phyloP scores from a whole-genome alignment of 2,888 invertebrate genomes.

The Gasteruption jaculator region DNA sequence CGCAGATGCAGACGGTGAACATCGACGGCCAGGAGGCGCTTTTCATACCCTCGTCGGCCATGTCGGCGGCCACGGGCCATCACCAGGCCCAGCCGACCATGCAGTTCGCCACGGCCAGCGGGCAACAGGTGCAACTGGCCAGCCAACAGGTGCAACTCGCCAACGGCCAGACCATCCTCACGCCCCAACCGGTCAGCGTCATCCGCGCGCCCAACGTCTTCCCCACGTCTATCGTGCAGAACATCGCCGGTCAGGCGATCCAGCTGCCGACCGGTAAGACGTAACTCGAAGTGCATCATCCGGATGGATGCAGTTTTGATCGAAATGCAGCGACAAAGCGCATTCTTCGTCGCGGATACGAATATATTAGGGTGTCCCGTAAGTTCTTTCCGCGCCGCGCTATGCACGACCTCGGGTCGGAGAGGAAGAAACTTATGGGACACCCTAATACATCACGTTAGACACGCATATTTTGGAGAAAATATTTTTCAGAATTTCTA shows the following conservation, averaged over 20 bases:
- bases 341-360: no score
- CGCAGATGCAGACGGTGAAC: constrained; percentile 85
- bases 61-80: constrained; percentile 53
- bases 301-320: neutral
- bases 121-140: constrained; percentile 47
- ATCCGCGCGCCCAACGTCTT: constrained; percentile 68
- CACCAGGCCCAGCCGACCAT: constrained; percentile 49
- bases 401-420: no score
- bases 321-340: no score
- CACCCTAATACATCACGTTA: neutral
- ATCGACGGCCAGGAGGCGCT: constrained; percentile 91
- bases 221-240: constrained; percentile 68
- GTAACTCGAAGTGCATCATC: neutral
- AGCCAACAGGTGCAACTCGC: constrained; percentile 51
- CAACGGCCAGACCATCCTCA: constrained; percentile 52
- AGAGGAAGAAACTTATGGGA: no score
- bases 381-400: no score
- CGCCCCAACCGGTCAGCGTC: constrained; percentile 54
- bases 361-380: no score
- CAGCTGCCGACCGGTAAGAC: constrained; percentile 62
- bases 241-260: constrained; percentile 62
- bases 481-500: no score
- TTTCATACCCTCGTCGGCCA: constrained; percentile 79
- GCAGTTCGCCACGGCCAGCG: constrained; percentile 46
- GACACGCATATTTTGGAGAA: neutral